Base-by-base conservation (phyloP, 1,140 invertebrate species). In the Aricia agestis region DNA sequence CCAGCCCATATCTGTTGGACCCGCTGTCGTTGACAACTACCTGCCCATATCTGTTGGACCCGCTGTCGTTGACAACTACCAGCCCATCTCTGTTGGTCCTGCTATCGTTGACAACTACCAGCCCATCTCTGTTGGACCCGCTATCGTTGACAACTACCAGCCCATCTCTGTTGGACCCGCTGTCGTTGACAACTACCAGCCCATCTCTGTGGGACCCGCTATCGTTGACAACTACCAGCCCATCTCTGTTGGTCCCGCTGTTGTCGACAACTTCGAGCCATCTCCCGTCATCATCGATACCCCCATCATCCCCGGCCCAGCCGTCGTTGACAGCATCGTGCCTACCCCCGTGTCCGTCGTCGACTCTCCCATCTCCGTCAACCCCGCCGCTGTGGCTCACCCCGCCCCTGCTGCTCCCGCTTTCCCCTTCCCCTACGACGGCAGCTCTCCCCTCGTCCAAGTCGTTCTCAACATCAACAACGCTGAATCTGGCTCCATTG, bases 91-190 rank as follows among this genome's bases (percentile, higher is more conserved):
- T 13, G 70, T 73, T 41, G 74, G 74, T 11, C 73, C 70, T 31
- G 71, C 73, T 58, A 66, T 77, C 17, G 42, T 74, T 10, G 75
- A 72, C 31, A 63, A 66, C 19, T 69, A 5, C 6, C 15, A 17
- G 1, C 75, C 72, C 15, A 78, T 71, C 52, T 19, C 70, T 10
- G 70, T 74, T 58, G 75, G 72, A 17, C 74, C 74, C 4, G 78
- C 73, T 25, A 68, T 75, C 65, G 65, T 77, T n/a, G 76, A 78
- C 66, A 17, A 61, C 18, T 42, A 52, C 42, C 67, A 74, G 42
- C 71, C 74, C 17, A 74, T 76, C 66, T 32, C 72, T 10, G 58
- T 74, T 45, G 73, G 72, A 66, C 75, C 77, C 52, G 75, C 68
- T 45, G 6, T 78, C 25, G 66, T 76, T 9, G 73, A 74, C 19